A percentile compares a stretch with the other conserved stretches of the same genome.
phyloP scores from a whole-genome alignment of 2,888 invertebrate genomes.

The Leucophenga montana region DNA sequence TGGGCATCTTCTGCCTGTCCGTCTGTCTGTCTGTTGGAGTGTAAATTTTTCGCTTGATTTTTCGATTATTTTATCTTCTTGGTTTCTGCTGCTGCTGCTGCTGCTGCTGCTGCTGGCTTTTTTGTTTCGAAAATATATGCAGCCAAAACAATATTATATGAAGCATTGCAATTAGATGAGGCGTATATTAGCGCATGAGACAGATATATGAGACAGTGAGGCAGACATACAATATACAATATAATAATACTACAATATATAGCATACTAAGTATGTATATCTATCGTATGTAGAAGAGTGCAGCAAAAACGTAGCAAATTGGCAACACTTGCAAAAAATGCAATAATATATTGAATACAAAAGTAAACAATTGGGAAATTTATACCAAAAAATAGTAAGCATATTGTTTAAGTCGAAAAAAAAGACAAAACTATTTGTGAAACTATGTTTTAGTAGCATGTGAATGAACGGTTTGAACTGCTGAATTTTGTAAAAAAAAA shows the following conservation, averaged over 20 bases:
- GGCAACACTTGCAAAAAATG: neutral
- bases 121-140: slow-evolving; percentile 18
- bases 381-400: neutral
- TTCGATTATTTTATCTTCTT: slow-evolving; percentile 14
- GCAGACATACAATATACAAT: neutral
- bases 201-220: neutral
- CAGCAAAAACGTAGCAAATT: neutral
- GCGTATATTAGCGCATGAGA: slow-evolving; percentile 43
- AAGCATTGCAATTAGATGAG: slow-evolving; percentile 68
- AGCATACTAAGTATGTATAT: too few relatives aligned
- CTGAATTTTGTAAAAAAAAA: too few relatives aligned
- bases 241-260: too few relatives aligned
- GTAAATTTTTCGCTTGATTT: slow-evolving; percentile 14
- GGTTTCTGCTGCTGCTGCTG: slow-evolving; percentile 42
- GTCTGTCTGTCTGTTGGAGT: slow-evolving; percentile 33
- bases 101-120: slow-evolving; percentile 45
- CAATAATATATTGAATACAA: too few relatives aligned
- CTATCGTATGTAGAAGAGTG: neutral
- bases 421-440: too few relatives aligned
- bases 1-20: neutral
- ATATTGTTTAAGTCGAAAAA: neutral
- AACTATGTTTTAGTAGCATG: too few relatives aligned
- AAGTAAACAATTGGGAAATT: neutral
- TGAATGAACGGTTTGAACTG: too few relatives aligned
- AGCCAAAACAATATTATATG: slow-evolving; percentile 49